A percentile compares a stretch with the other conserved stretches of the same genome.
Conservation (phyloP, 2,113 vertebrate genomes). For the Phyllostomus discolor region DNA sequence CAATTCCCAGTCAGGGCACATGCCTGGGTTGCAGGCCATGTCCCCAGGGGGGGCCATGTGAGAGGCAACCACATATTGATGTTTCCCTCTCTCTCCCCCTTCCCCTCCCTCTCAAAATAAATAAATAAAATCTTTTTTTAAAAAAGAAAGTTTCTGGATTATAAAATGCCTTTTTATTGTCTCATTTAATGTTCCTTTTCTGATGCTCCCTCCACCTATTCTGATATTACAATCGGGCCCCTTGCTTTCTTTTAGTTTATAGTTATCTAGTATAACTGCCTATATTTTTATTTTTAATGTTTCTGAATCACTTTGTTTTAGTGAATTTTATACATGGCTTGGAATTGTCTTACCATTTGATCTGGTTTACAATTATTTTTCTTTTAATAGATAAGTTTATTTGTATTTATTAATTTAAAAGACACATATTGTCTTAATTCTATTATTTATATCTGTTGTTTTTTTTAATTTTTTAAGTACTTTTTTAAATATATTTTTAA, state of each 20-base stretch:
- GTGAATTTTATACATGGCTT: not conserved
- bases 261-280: not conserved
- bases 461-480: too few species aligned
- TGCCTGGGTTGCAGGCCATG: too few species aligned
- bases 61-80: too few species aligned
- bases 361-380: not conserved
- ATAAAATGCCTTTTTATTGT: not conserved
- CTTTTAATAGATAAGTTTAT: not conserved
- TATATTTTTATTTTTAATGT: not conserved
- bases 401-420: not conserved
- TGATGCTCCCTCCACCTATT: not conserved
- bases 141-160: not conserved
- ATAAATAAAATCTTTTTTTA: too few species aligned
- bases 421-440: not conserved
- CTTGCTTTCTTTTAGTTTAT: not conserved
- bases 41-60: too few species aligned
- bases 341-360: not conserved
- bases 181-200: not conserved
- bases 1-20: too few species aligned
- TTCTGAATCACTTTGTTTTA: not conserved
- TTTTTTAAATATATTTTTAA: too few species aligned
- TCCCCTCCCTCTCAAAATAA: too few species aligned
- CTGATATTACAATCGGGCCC: not conserved
- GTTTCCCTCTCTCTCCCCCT: too few species aligned
- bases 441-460: not conserved